Conservation (phyloP, 2,888 invertebrate species). For the Onchidella celtica region DNA sequence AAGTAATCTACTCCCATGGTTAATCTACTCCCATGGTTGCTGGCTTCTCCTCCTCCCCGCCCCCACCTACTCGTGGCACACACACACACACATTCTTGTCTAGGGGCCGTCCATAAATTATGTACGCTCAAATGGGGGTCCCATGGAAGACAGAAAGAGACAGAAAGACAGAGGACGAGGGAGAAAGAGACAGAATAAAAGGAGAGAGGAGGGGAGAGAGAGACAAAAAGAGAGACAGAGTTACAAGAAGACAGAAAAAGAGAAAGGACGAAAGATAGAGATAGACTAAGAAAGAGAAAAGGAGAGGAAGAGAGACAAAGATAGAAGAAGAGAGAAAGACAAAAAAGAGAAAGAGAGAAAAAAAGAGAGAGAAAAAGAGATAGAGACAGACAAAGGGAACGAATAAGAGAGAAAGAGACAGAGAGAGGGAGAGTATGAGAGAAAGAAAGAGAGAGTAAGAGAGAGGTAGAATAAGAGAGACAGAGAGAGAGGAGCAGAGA, state of each 20-base stretch:
- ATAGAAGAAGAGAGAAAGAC: neutral
- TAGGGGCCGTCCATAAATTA: too few species aligned
- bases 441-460: neutral
- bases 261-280: neutral
- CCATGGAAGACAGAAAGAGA: too few species aligned
- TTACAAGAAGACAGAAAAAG: neutral
- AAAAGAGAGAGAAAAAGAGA: neutral
- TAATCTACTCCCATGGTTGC: too few species aligned
- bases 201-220: too few species aligned
- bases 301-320: neutral
- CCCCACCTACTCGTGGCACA: too few species aligned
- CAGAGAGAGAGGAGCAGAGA: neutral
- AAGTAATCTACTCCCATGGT: too few species aligned
- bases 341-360: neutral
- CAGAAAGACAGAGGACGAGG: too few species aligned
- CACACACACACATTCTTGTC: too few species aligned
- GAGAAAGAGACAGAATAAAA: too few species aligned
- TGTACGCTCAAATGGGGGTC: too few species aligned
- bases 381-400: neutral
- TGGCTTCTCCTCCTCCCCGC: too few species aligned
- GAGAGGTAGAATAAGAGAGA: neutral
- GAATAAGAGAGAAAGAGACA: conserved; percentile 2
- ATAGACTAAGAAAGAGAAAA: neutral
- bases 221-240: neutral
- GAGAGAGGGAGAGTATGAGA: neutral